These are phyloP conservation scores for Todiramphus saurophagus DNA, from an alignment of 2,113 vertebrate genomes.

Conservation along the genomic window DNA sequence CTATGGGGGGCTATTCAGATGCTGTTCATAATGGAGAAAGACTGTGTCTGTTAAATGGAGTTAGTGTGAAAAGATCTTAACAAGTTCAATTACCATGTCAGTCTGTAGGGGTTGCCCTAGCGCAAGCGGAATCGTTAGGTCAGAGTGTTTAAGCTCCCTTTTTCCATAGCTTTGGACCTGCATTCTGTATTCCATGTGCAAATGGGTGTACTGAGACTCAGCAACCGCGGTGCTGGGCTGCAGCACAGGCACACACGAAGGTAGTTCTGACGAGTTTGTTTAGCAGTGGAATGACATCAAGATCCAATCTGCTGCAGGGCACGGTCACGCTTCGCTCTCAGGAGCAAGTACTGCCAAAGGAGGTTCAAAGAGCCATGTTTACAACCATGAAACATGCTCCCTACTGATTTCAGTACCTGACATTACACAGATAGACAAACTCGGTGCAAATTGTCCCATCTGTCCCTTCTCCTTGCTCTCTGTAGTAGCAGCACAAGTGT, in stretches of 20 bases:
- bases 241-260: neutral
- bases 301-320: neutral
- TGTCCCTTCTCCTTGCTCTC: neutral
- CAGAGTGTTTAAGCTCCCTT: neutral
- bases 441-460: neutral
- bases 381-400: neutral
- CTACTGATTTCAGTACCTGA: constrained; percentile 18
- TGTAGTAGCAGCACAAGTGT: neutral
- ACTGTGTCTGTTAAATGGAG: neutral
- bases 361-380: constrained; percentile 18
- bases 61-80: neutral
- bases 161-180: neutral
- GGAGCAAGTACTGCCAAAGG: neutral
- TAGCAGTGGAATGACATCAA: neutral
- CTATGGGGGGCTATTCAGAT: neutral
- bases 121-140: neutral
- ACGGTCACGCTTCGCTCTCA: neutral
- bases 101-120: neutral
- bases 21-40: neutral
- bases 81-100: neutral
- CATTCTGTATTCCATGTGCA: neutral
- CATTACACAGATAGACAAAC: neutral
- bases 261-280: neutral
- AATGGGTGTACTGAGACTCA: fast-evolving
- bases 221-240: neutral